A percentile compares a stretch with the other conserved stretches of the same genome.
Evolutionary conservation across 2,113 vertebrate genomes (phyloP).

Genomic region (Bambusicola thoracicus): DNA sequence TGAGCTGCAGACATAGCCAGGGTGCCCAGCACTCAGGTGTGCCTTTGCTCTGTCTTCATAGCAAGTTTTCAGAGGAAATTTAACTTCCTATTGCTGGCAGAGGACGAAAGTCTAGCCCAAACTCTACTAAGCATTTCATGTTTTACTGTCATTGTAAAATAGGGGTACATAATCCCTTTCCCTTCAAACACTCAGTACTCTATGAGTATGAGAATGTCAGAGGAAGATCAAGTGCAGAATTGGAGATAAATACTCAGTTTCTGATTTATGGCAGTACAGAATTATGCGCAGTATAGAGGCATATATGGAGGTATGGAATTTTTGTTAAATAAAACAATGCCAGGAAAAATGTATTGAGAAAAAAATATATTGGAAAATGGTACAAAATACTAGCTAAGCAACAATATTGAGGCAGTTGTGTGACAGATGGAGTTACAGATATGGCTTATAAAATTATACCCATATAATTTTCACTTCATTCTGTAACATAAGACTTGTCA

Average conservation of each 20-base stretch:
- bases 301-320: background rate
- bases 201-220: background rate
- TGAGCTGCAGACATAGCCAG: background rate
- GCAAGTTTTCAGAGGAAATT: background rate
- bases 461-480: background rate
- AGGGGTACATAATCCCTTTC: background rate
- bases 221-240: background rate
- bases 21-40: background rate
- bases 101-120: background rate
- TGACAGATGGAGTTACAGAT: background rate
- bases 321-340: background rate
- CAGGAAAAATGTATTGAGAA: constrained; percentile 6
- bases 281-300: background rate
- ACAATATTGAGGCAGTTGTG: background rate
- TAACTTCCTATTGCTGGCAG: background rate
- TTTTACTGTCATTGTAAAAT: background rate
- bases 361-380: background rate
- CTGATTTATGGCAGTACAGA: background rate
- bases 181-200: background rate
- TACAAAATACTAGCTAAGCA: background rate
- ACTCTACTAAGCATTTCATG: background rate
- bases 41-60: background rate
- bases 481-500: background rate
- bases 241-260: background rate
- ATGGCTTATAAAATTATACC: background rate